Conservation (phyloP, 1,140 invertebrate species). For the Anastrepha ludens region DNA sequence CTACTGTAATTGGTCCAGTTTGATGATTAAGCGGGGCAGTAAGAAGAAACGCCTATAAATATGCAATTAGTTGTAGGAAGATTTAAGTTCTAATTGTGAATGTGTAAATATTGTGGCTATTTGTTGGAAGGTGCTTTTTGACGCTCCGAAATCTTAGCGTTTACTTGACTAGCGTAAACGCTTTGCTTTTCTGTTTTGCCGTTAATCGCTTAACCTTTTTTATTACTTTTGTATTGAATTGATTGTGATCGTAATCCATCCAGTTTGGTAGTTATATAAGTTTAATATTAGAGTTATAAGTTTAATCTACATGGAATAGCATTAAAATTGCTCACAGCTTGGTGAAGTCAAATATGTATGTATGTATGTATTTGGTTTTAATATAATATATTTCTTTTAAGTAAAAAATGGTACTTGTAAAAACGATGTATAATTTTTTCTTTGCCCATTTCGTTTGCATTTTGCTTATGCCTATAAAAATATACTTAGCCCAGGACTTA, state of each 20-base stretch:
- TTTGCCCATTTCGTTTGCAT: not conserved
- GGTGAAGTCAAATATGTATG: not conserved
- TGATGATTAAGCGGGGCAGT: conserved; percentile 59
- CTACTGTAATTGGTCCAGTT: conserved; percentile 70
- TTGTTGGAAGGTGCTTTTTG: not conserved
- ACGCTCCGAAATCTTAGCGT: not conserved
- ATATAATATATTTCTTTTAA: too few relatives aligned
- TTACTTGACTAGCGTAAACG: not conserved
- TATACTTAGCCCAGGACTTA: not conserved
- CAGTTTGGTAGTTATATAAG: conserved; percentile 11
- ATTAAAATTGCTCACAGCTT: not conserved
- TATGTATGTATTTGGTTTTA: not conserved
- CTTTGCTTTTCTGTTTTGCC: not conserved
- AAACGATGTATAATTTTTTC: not conserved
- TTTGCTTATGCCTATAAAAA: not conserved
- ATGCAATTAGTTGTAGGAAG: not conserved
- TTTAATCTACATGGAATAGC: not conserved
- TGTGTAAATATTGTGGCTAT: conserved; percentile 31
- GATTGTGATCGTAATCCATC: conserved; percentile 44
- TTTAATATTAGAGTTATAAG: not conserved
- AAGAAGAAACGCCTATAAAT: conserved; percentile 48
- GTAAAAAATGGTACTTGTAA: not conserved
- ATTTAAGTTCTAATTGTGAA: not conserved
- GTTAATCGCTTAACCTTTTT: not conserved
- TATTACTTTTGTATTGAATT: conserved; percentile 33